phyloP scores from a whole-genome alignment of 2,797 vertebrate species.

The Danio choprae region DNA sequence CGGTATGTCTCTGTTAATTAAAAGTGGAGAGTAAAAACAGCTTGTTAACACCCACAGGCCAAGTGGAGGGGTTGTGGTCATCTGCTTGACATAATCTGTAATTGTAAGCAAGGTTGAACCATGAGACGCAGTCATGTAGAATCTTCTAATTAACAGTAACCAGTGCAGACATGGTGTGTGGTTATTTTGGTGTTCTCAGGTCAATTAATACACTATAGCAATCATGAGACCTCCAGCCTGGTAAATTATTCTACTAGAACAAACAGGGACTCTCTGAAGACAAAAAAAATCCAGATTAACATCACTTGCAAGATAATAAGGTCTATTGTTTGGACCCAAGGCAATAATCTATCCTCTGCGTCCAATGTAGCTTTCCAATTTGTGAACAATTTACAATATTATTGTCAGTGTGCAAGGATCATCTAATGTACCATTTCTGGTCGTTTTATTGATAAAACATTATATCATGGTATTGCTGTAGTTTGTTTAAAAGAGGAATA shows the following conservation, averaged over 20 bases:
- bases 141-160: slow-evolving; percentile 30
- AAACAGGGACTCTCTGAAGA: slow-evolving; percentile 11
- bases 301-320: not conserved
- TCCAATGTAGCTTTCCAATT: not conserved
- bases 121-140: slow-evolving; percentile 39
- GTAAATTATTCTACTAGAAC: slow-evolving; percentile 21
- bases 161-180: slow-evolving; percentile 6
- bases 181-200: slow-evolving; percentile 35
- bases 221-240: not conserved
- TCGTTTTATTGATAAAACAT: no score
- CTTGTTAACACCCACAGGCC: slow-evolving; percentile 31
- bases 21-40: slow-evolving; percentile 27
- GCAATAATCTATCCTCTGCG: not conserved
- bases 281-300: not conserved
- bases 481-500: no score
- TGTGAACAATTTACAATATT: not conserved
- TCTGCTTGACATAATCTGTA: slow-evolving; percentile 41
- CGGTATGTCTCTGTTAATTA: slow-evolving; percentile 19
- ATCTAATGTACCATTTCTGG: not conserved
- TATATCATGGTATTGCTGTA: no score
- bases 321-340: not conserved
- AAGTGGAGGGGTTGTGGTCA: slow-evolving; percentile 37
- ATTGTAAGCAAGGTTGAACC: slow-evolving; percentile 38
- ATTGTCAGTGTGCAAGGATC: not conserved
- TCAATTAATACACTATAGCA: slow-evolving; percentile 30